phyloP scores from a whole-genome alignment of 2,797 vertebrate genomes.

The Parauchenoglanis ngamensis region DNA sequence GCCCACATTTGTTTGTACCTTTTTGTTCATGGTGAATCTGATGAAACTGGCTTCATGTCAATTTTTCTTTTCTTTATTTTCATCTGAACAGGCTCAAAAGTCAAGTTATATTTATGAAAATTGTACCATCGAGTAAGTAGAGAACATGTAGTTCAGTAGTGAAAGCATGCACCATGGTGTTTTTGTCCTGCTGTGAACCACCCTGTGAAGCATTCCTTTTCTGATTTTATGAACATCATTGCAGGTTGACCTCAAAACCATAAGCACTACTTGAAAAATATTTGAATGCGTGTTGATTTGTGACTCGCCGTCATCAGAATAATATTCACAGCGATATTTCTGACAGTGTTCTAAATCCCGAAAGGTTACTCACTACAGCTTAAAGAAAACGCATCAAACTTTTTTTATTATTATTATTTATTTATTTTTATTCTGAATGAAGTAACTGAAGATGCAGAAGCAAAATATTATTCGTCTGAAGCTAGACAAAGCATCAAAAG shows the following conservation, averaged over 20 bases:
- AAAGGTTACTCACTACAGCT: neutral
- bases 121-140: neutral
- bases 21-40: no score
- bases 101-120: neutral
- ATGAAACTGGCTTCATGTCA: no score
- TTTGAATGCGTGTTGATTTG: neutral
- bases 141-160: neutral
- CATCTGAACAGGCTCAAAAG: no score
- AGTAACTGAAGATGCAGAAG: conserved; percentile 9
- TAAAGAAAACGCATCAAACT: neutral
- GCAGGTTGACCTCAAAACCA: neutral
- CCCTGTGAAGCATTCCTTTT: neutral
- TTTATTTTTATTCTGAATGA: neutral
- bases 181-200: neutral
- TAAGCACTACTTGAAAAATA: neutral
- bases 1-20: no score
- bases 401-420: neutral
- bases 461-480: conserved; percentile 26
- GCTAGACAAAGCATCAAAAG: conserved; percentile 20
- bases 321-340: neutral
- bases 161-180: no score
- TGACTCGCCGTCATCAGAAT: neutral
- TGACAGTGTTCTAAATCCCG: neutral
- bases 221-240: neutral
- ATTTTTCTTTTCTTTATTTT: no score